Percentiles rank a stretch among this genome's conserved stretches.
Evolutionary conservation across 2,888 invertebrate species (phyloP).

Genomic region (Apoda limacodes): DNA sequence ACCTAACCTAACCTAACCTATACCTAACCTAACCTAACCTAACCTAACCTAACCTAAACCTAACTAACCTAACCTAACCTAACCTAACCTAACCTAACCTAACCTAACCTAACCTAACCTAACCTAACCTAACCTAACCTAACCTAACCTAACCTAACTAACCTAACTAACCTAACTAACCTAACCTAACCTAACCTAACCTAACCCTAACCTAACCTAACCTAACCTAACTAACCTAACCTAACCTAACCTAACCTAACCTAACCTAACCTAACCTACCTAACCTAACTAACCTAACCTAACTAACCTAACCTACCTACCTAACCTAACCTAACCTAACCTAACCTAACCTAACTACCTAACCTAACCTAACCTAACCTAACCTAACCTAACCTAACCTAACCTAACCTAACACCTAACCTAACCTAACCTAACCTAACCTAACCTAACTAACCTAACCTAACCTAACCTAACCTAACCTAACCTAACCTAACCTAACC

Average conservation of each 20-base stretch:
- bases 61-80: slow-evolving; percentile 17
- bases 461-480: slow-evolving; percentile 21
- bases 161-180: slow-evolving; percentile 15
- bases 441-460: slow-evolving; percentile 18
- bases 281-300: slow-evolving; percentile 17
- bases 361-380: slow-evolving; percentile 13
- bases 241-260: slow-evolving; percentile 17
- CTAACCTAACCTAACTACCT: slow-evolving; percentile 13
- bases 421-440: slow-evolving; percentile 9
- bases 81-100: slow-evolving; percentile 17
- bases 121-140: slow-evolving; percentile 15
- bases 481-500: slow-evolving; percentile 21
- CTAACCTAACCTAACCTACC: slow-evolving; percentile 16
- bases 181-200: slow-evolving; percentile 16
- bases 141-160: slow-evolving; percentile 17
- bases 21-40: slow-evolving; percentile 13
- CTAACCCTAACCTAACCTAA: slow-evolving; percentile 10
- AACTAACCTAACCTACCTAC: slow-evolving; percentile 14
- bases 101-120: slow-evolving; percentile 16
- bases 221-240: slow-evolving; percentile 17
- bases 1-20: slow-evolving; percentile 14
- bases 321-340: slow-evolving; percentile 16
- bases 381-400: slow-evolving; percentile 13
- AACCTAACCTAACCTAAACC: slow-evolving; percentile 17
- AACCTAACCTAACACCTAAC: slow-evolving; percentile 16